Evolutionary conservation across 2,797 vertebrate species (phyloP).

Genomic region (Acanthurus tractus): DNA sequence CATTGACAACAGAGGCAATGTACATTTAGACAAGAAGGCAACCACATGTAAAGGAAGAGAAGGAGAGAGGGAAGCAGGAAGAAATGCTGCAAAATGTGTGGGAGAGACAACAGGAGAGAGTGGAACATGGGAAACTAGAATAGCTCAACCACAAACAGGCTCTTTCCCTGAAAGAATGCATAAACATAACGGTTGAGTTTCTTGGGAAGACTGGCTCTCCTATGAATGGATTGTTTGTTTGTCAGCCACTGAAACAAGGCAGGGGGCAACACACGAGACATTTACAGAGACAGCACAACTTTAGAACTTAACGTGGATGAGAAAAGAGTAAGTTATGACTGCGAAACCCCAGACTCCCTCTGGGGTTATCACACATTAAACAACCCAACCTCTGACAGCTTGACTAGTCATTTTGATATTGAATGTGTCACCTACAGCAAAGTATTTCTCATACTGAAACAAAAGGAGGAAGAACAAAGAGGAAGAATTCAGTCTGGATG

Average conservation of each 20-base stretch:
- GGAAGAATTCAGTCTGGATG: neutral
- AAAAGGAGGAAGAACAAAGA: neutral
- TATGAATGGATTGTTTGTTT: conserved; percentile 74
- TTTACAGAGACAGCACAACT: conserved; percentile 39
- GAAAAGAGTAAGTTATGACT: conserved; percentile 16
- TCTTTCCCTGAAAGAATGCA: conserved; percentile 78
- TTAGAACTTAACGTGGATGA: conserved; percentile 16
- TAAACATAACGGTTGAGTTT: conserved; percentile 77
- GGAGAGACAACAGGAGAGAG: conserved; percentile 58
- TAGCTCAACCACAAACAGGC: conserved; percentile 74
- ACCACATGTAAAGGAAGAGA: too few species aligned
- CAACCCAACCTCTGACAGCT: neutral
- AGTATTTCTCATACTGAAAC: neutral
- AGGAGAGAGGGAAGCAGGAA: conserved; percentile 10
- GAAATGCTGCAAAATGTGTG: conserved; percentile 48
- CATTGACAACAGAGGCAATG: neutral
- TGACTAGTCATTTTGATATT: neutral
- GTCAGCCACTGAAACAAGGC: conserved; percentile 57
- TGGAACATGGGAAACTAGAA: conserved; percentile 66
- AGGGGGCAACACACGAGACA: conserved; percentile 34
- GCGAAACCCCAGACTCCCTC: neutral
- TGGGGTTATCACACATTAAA: neutral
- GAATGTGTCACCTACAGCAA: conserved; percentile 1
- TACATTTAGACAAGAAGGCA: neutral
- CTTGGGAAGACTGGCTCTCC: conserved; percentile 62